Conservation (phyloP, 2,797 vertebrate species). For the Catamblyrhynchus diadema region DNA sequence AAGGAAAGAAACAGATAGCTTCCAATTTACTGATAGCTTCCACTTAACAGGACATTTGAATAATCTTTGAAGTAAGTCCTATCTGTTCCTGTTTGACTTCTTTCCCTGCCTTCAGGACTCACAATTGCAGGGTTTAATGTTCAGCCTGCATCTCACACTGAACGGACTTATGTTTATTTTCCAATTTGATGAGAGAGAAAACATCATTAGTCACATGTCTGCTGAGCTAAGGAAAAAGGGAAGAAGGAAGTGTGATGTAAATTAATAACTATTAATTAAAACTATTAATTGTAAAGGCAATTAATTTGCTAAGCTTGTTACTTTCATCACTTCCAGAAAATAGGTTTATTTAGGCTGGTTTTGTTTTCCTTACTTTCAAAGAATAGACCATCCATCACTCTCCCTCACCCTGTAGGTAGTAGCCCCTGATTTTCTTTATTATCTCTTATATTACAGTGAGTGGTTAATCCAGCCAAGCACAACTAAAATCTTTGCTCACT, state of each 20-base stretch:
- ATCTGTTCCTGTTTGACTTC: not conserved
- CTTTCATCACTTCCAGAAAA: not conserved
- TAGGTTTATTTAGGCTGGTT: not conserved
- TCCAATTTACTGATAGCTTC: not conserved
- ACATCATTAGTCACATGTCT: not conserved
- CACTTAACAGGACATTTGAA: not conserved
- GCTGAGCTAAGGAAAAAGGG: not conserved
- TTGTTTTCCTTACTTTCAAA: not conserved
- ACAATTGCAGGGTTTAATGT: conserved; percentile 33
- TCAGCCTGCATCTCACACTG: not conserved
- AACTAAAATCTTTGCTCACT: not conserved
- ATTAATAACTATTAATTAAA: not conserved
- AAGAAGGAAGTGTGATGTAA: not conserved
- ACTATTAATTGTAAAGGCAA: not conserved
- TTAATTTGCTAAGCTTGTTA: not conserved
- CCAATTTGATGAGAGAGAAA: not conserved
- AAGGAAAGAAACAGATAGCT: not conserved
- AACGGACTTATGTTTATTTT: not conserved
- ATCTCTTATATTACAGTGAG: not conserved
- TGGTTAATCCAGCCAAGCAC: not conserved
- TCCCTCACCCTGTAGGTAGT: not conserved
- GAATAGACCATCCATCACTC: not conserved
- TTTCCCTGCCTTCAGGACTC: not conserved
- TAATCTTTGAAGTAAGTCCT: not conserved
- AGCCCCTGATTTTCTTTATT: not conserved